These are phyloP conservation scores for Lithophane socia DNA, from an alignment of 2,888 invertebrate species.

Conservation along the genomic window DNA sequence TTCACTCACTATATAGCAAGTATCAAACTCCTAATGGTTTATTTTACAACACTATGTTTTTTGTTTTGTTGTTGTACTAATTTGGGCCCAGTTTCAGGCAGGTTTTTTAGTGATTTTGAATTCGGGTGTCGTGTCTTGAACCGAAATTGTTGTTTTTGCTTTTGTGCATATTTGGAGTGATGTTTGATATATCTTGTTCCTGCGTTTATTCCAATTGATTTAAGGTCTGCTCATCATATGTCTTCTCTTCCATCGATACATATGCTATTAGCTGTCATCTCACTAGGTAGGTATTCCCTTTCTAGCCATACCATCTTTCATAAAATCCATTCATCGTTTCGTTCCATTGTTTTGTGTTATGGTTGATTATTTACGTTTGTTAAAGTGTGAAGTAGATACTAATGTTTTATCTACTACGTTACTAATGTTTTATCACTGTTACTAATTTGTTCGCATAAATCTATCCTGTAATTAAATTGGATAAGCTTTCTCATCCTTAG, in stretches of 20 bases:
- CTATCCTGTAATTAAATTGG: not conserved
- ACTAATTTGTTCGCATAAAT: not conserved
- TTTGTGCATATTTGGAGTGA: not conserved
- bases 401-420: too few species aligned
- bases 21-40: slow-evolving; percentile 61
- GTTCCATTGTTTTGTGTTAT: not conserved
- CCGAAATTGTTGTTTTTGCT: not conserved
- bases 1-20: slow-evolving; percentile 58
- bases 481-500: not conserved
- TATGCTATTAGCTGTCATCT: not conserved
- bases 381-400: not conserved
- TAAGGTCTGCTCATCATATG: not conserved
- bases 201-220: not conserved
- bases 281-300: not conserved
- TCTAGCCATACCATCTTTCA: not conserved
- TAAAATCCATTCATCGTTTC: not conserved
- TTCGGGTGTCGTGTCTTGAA: not conserved
- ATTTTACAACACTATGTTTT: slow-evolving; percentile 40
- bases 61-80: slow-evolving; percentile 44
- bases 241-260: not conserved
- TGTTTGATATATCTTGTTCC: not conserved
- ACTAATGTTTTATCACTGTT: not conserved
- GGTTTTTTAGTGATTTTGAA: not conserved
- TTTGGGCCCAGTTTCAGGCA: slow-evolving; percentile 22
- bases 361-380: not conserved